Evolutionary conservation across 2,797 vertebrate genomes (phyloP), one percentile per base, ranked within the genome.

Genomic region (Epinephelus awoara): DNA sequence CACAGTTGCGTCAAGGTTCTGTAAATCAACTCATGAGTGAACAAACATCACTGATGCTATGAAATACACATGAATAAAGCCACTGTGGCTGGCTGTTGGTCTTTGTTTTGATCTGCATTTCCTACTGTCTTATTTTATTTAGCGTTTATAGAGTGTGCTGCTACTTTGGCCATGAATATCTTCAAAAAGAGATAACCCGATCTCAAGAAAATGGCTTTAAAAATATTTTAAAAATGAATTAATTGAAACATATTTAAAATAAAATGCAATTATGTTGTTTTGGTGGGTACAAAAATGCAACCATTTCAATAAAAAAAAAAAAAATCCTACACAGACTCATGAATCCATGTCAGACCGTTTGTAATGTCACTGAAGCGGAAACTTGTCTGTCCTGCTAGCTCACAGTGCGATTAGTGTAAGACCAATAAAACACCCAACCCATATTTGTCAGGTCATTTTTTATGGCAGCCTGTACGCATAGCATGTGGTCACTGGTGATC

Each of bases 371-470:
- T 15, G 19, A 52, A 14, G 21, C 27, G 79, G 38, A n/a, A 38
- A 51, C 40, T 25, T 74, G 63, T 75, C 68, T 21, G 40, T 51
- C n/a, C 44, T 58, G 27, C 25, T 44, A 9, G 18, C 42, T 56
- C 25, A 56, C n/a, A 66, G 23, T 44, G 34, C n/a, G 29, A 62
- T 51, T 9, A 44, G 23, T 19, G 47, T 51, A 61, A 62, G 62
- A 58, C 49, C 40, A 59, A 25, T 21, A 49, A 68, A 19, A 68
- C 0, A 13, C 21, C 27, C 49, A 34, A 29, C 29, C 42, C 19
- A 18, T 57, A 29, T 23, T 71, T n/a, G 64, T 59, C 40, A 19
- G 5, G 12, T 27, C 8, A 21, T 1, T 51, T 68, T 34, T 61
- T 44, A 27, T 59, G 17, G 11, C 44, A 27, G n/a, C 12, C 63